Evolutionary conservation across 2,113 vertebrate species (phyloP), one percentile per base, ranked within the genome.

Genomic region (Scophthalmus maximus): DNA sequence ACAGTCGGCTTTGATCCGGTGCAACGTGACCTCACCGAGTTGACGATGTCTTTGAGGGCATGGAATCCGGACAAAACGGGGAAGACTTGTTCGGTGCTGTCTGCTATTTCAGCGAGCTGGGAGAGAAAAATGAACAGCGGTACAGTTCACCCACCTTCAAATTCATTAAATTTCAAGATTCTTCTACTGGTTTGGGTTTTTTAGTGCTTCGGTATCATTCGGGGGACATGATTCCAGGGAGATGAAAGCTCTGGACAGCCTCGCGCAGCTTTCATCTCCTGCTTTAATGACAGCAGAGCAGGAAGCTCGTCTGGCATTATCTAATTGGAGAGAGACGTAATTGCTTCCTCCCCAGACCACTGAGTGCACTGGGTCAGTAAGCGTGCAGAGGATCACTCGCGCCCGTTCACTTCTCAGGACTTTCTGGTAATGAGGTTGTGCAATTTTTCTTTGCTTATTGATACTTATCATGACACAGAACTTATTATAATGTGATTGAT

Each of bases 1-100:
- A 10, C 30, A 23, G 18, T 17, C 61, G 10, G 42, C 5, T 8
- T 14, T 2, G 0, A 52, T 17, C 15, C 8, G 15, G n/a, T 6
- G 46, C 9, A 9, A 17, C 1, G 30, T 23, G 42, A 59, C 91
- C 95, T 98, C 90, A 98, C 97, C 70, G 94, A 95, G 94, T 95
- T 95, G 79, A 99, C 96, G 71, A 96, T 94, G 76, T 95, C 95
- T 88, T 95, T 96, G 74, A 99, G 96, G 20, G 96, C 95, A 4
- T 97, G 95, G 83, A 99, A 98, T 87, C 97, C 97, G 40, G 95
- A 96, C 85, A 94, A 90, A 53, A 99, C 97, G 22, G 97, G 96
- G 83, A 98, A 99, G 55, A 99, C 97, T 75, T 98, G 95, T 11
- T 96, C 95, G 58, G 90, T 94, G 5, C 94, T 93, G 20, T 97